Conservation (phyloP, 2,113 vertebrate species). For the Hydrochoerus hydrochaeris region DNA sequence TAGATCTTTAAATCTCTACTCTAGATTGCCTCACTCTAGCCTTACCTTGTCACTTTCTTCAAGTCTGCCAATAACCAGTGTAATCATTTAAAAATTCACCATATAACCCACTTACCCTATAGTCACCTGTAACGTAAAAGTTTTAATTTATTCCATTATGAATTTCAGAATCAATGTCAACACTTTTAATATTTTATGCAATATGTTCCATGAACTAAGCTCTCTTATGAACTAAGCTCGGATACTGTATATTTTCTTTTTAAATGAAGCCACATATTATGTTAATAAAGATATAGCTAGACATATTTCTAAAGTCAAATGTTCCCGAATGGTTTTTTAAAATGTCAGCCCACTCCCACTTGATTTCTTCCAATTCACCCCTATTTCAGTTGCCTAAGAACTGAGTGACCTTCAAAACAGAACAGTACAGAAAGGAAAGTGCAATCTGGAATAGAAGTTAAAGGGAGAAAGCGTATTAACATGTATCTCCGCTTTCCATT, state of each 20-base stretch:
- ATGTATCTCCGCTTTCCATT: not conserved
- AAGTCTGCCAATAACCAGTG: not conserved
- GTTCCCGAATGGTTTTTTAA: not conserved
- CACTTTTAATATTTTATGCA: not conserved
- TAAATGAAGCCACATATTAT: not conserved
- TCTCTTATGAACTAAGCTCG: not conserved
- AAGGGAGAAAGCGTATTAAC: not conserved
- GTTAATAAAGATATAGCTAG: not conserved
- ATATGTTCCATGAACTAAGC: not conserved
- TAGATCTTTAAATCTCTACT: not conserved
- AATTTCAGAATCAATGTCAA: not conserved
- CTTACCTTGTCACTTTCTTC: not conserved
- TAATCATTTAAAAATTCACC: not conserved
- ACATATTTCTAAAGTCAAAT: not conserved
- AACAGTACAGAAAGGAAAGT: not conserved
- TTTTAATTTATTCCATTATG: conserved; percentile 15
- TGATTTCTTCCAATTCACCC: not conserved
- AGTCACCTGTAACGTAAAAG: not conserved
- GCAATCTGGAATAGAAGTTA: not conserved
- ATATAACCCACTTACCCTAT: not conserved
- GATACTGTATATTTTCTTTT: not conserved
- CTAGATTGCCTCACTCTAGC: not conserved
- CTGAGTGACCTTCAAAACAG: not conserved
- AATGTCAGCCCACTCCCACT: not conserved
- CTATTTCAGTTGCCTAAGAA: not conserved